Evolutionary conservation across 2,888 invertebrate species (phyloP), one percentile per base, ranked within the genome.

Genomic region (Perizoma flavofasciatum): DNA sequence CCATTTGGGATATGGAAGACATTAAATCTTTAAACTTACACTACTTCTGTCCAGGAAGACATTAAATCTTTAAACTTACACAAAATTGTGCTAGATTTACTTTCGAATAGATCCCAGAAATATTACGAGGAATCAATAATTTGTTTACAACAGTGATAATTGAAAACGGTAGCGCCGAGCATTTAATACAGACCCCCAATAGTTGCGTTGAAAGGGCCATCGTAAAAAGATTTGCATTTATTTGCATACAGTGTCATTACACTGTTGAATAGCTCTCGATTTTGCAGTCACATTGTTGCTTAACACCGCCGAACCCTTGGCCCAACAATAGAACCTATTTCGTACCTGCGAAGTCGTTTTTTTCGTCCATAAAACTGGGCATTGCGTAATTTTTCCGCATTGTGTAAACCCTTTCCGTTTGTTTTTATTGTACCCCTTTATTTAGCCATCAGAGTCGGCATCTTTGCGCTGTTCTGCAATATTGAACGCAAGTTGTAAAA

Each of bases 371-470:
- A 89, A 89, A 90, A 85, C 80, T 79, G 66, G 79, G 72, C 75
- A 85, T 91, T 90, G 92, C 92, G 87, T 89, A 92, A 90, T 88
- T 88, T 86, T 90, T 89, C 89, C 79, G 89, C 88, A 88, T 90
- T 90, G 85, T 88, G 75, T 81, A 85, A 90, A 92, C 91, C 91
- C 92, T 91, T 92, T 92, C 87, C 88, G 86, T 88, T 88, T 88
- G 89, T 89, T 88, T 90, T 89, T 89, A 88, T 86, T 83, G 71
- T 82, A 83, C 79, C 82, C 86, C 78, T 86, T 88, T 86, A 85
- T 85, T 78, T 80, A 75, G 71, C 70, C 70, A 73, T 74, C 69
- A 63, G 58, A 68, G 89, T 81, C 92, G 92, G 91, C 78, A 63
- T 85, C 89, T 90, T 89, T 89, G 84, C 88, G 73, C 74, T 82